Conservation (phyloP, 1,140 invertebrate genomes). For the Xylocopa sonorina region DNA sequence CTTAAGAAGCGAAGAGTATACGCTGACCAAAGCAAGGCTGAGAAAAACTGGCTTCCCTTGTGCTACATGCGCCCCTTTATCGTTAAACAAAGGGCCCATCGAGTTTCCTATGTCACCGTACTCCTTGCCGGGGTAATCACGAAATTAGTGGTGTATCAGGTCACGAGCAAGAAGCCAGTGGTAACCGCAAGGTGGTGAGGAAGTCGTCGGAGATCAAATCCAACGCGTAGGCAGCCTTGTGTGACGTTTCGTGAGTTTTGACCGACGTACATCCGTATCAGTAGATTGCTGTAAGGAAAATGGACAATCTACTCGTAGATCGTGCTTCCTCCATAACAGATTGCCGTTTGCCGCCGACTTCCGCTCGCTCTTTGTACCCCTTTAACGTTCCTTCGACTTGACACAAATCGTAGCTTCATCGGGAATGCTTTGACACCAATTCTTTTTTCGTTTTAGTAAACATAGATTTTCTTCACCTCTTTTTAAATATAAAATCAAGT, state of each 20-base stretch:
- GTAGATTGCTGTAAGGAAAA: constrained; percentile 50
- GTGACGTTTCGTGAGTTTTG: constrained; percentile 52
- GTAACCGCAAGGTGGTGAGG: constrained; percentile 63
- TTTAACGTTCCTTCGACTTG: background rate
- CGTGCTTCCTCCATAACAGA: constrained; percentile 26
- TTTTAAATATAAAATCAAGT: no score
- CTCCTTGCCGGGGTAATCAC: constrained; percentile 53
- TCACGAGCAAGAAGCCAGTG: constrained; percentile 28
- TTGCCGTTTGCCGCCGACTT: constrained; percentile 19
- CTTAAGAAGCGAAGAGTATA: no score
- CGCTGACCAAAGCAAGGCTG: background rate
- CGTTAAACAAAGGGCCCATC: constrained; percentile 13
- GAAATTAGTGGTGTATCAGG: constrained; percentile 67
- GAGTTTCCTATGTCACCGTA: constrained; percentile 44
- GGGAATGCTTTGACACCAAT: no score
- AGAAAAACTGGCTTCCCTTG: constrained; percentile 3
- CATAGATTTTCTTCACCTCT: no score
- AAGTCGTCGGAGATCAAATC: constrained; percentile 59
- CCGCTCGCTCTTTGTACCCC: background rate
- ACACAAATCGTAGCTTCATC: background rate
- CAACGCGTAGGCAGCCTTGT: constrained; percentile 54
- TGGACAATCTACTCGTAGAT: constrained; percentile 34
- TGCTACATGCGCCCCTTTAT: background rate
- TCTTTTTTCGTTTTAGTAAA: no score
- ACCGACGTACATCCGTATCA: constrained; percentile 39